Evolutionary conservation across 2,888 invertebrate species (phyloP).

Genomic region (Eledone cirrhosa): DNA sequence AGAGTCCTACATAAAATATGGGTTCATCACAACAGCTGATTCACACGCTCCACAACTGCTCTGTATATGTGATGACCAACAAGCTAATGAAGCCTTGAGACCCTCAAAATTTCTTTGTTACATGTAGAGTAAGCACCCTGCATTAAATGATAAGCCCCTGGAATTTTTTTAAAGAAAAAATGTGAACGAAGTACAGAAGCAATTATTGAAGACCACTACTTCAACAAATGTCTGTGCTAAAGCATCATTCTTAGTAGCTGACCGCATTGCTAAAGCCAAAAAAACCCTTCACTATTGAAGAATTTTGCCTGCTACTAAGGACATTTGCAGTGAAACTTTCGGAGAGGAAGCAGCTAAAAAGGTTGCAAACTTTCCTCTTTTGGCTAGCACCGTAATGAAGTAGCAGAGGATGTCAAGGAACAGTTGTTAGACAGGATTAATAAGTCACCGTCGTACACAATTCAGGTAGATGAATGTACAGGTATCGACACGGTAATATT

Average conservation of each 20-base stretch:
- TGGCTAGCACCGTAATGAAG: not conserved
- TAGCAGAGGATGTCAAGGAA: not conserved
- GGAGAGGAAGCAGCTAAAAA: slow-evolving; percentile 17
- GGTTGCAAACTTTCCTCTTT: slow-evolving; percentile 7
- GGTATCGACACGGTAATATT: not conserved
- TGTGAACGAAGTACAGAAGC: not conserved
- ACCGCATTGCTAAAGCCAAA: not conserved
- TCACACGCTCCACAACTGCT: not conserved
- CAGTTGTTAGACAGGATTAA: not conserved
- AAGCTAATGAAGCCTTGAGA: not conserved
- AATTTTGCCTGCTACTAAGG: slow-evolving; percentile 12
- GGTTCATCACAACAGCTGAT: slow-evolving; percentile 3
- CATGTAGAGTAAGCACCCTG: not conserved
- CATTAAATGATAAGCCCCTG: slow-evolving; percentile 12
- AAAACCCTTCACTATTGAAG: not conserved
- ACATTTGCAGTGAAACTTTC: slow-evolving; percentile 9
- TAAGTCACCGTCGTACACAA: not conserved
- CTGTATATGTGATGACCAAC: not conserved
- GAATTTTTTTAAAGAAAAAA: not conserved
- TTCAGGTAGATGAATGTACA: slow-evolving; percentile 1
- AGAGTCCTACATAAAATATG: not conserved
- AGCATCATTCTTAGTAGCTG: not conserved
- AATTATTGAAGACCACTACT: not conserved
- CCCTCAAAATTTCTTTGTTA: not conserved
- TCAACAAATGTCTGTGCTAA: not conserved